These are phyloP conservation scores for Lepeophtheirus nordmannii DNA, from an alignment of 2,888 invertebrate genomes.

Conservation along the genomic window DNA sequence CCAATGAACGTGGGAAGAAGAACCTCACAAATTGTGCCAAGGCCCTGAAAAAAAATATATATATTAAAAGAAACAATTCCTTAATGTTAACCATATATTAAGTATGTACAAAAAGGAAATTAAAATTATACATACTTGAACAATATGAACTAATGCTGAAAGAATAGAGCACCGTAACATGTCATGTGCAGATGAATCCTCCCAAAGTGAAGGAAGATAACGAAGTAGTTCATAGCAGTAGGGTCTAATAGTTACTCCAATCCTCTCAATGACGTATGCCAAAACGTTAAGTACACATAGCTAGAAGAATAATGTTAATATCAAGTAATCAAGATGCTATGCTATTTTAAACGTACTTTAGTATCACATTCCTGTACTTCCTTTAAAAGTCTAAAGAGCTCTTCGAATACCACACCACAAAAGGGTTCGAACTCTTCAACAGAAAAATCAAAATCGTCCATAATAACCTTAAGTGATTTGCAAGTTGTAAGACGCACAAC, in stretches of 20 bases:
- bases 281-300: slow-evolving; percentile 74
- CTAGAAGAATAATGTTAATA: slow-evolving; percentile 29
- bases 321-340: neutral
- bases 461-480: slow-evolving; percentile 60
- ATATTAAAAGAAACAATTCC: slow-evolving; percentile 4
- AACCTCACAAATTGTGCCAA: slow-evolving; percentile 39
- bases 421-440: slow-evolving; percentile 69
- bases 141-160: slow-evolving; percentile 65
- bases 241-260: slow-evolving; percentile 55
- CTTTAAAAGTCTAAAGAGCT: slow-evolving; percentile 65
- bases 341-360: slow-evolving; percentile 46
- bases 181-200: slow-evolving; percentile 59
- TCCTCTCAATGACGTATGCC: slow-evolving; percentile 72
- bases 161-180: slow-evolving; percentile 82
- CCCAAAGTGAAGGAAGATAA: slow-evolving; percentile 75
- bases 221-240: slow-evolving; percentile 54
- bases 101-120: neutral
- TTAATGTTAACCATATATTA: too few relatives aligned
- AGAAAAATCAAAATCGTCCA: slow-evolving; percentile 84
- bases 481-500: slow-evolving; percentile 57
- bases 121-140: slow-evolving; percentile 42
- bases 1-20: slow-evolving; percentile 41
- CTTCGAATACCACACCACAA: slow-evolving; percentile 57
- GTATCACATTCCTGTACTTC: slow-evolving; percentile 82
- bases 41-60: slow-evolving; percentile 33